Conservation (phyloP, 2,113 vertebrate species). For the Sebastes schlegelii region DNA sequence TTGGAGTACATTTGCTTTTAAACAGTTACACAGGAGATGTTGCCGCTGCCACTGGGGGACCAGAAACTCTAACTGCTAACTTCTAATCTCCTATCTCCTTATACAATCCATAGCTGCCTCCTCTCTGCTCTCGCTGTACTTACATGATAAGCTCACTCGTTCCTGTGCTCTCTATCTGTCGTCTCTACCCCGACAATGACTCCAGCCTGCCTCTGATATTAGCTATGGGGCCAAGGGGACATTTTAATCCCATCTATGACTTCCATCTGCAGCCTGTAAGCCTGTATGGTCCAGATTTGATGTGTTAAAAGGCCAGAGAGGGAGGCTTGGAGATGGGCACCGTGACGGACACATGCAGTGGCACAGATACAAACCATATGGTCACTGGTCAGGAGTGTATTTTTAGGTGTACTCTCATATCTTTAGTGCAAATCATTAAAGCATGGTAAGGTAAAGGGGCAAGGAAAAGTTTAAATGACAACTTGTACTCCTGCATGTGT, state of each 20-base stretch:
- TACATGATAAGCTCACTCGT: conserved; percentile 70
- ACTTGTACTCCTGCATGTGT: neutral
- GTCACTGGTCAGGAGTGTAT: conserved; percentile 2
- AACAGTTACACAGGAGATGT: conserved; percentile 27
- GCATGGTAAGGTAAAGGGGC: neutral
- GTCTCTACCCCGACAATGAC: conserved; percentile 52
- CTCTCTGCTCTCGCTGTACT: conserved; percentile 52
- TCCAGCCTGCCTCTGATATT: conserved; percentile 65
- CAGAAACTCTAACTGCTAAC: conserved; percentile 52
- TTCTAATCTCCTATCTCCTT: conserved; percentile 65
- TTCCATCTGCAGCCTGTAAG: conserved; percentile 58
- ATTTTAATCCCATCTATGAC: conserved; percentile 65
- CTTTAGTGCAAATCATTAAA: neutral
- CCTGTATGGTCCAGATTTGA: conserved; percentile 48
- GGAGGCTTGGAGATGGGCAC: conserved; percentile 25
- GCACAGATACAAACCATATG: conserved; percentile 34
- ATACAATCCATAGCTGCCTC: conserved; percentile 50
- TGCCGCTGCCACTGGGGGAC: conserved; percentile 11
- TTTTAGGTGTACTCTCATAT: neutral
- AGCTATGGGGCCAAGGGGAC: conserved; percentile 60
- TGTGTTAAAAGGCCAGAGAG: conserved; percentile 57
- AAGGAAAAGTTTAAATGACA: neutral
- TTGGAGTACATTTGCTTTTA: conserved; percentile 13
- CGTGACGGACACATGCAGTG: conserved; percentile 37
- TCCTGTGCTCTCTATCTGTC: conserved; percentile 55